Conservation (phyloP, 2,113 vertebrate species). For the Balaenoptera acutorostrata region DNA sequence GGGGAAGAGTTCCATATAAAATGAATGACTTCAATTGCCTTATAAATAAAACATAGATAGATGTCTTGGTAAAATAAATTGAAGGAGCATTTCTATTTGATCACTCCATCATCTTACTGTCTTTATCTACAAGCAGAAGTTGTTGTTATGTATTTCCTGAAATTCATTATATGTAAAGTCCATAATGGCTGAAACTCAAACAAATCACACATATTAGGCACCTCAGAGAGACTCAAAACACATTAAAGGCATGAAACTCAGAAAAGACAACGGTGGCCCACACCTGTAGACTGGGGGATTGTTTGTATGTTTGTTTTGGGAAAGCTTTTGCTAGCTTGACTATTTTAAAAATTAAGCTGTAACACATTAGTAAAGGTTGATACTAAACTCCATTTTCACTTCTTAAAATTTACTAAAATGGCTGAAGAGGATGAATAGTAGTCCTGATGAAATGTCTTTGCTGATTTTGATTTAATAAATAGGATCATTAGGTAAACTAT, state of each 20-base stretch:
- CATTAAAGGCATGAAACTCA: not conserved
- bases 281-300: not conserved
- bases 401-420: not conserved
- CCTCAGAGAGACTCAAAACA: not conserved
- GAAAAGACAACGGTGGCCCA: not conserved
- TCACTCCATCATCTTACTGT: slow-evolving; percentile 53
- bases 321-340: not conserved
- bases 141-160: slow-evolving; percentile 25
- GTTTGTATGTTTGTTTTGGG: not conserved
- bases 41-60: slow-evolving; percentile 65
- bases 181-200: slow-evolving; percentile 31
- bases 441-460: not conserved
- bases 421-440: not conserved
- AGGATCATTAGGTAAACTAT: not conserved
- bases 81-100: slow-evolving; percentile 60
- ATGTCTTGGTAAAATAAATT: slow-evolving; percentile 65
- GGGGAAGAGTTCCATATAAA: slow-evolving; percentile 30
- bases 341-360: slow-evolving; percentile 5
- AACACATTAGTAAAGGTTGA: not conserved
- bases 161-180: slow-evolving; percentile 42
- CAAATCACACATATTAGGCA: slow-evolving; percentile 20
- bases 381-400: not conserved
- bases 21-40: slow-evolving; percentile 55
- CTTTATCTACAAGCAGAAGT: slow-evolving; percentile 11
- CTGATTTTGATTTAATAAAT: not conserved